Conservation (phyloP, 2,797 vertebrate species). For the Gorsachius magnificus region DNA sequence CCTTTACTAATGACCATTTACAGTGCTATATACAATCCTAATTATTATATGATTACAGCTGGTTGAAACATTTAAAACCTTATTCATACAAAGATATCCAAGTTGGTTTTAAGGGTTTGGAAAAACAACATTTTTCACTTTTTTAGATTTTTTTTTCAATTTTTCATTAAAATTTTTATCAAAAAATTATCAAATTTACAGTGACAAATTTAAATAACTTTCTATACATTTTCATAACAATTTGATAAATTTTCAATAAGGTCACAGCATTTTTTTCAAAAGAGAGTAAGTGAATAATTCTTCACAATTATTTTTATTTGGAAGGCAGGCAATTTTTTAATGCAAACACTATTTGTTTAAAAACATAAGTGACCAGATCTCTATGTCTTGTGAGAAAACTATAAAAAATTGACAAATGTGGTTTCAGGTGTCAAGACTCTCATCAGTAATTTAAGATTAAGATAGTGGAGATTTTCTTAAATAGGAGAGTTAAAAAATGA, state of each 20-base stretch:
- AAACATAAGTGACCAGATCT: background rate
- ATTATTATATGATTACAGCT: background rate
- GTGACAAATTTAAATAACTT: background rate
- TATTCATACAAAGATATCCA: background rate
- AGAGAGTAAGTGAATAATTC: background rate
- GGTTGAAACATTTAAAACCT: background rate
- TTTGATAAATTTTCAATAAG: constrained; percentile 15
- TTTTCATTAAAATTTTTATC: background rate
- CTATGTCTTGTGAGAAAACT: background rate
- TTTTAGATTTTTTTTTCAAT: background rate
- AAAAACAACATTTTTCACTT: background rate
- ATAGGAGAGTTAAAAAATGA: background rate
- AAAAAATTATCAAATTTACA: background rate
- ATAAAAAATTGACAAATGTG: background rate
- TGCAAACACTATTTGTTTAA: background rate
- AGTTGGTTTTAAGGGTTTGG: background rate
- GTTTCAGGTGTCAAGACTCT: background rate
- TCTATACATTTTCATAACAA: constrained; percentile 15
- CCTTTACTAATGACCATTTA: background rate
- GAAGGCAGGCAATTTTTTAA: background rate
- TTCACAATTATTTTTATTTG: background rate
- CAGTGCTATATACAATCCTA: background rate
- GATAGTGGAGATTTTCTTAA: background rate
- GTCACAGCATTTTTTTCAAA: background rate
- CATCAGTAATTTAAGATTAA: background rate